A percentile compares a stretch with the other conserved stretches of the same genome.
Conservation (phyloP, 2,797 vertebrate species). For the Tapirus indicus region DNA sequence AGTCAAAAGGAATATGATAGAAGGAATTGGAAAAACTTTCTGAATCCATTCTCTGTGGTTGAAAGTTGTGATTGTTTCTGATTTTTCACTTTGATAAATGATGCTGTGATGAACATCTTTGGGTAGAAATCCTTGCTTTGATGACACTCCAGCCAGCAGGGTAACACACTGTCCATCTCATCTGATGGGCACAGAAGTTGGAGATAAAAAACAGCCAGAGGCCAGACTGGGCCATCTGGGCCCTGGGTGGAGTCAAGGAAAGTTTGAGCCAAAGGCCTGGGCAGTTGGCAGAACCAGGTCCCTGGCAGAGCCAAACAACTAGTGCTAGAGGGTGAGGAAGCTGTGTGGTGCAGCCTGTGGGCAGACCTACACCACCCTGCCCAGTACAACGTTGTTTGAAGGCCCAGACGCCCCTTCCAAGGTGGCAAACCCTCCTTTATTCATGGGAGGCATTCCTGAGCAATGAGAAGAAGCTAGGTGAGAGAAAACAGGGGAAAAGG, state of each 20-base stretch:
- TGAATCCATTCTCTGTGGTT: neutral
- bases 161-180: neutral
- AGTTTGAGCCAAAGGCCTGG: neutral
- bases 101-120: neutral
- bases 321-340: neutral
- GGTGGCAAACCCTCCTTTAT: neutral
- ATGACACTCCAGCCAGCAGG: too few species aligned
- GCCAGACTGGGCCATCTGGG: neutral
- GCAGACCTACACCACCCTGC: neutral
- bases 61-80: neutral
- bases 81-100: neutral
- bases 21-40: neutral
- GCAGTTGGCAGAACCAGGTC: neutral
- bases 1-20: neutral
- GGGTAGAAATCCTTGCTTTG: neutral
- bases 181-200: neutral
- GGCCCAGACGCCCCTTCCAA: neutral
- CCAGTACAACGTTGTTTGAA: neutral
- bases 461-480: neutral
- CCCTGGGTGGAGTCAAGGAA: neutral
- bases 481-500: neutral
- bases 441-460: neutral
- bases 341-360: fast-evolving
- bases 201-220: neutral
- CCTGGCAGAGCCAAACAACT: neutral